phyloP scores from a whole-genome alignment of 1,140 invertebrate species.

The Leptinotarsa lineolata region DNA sequence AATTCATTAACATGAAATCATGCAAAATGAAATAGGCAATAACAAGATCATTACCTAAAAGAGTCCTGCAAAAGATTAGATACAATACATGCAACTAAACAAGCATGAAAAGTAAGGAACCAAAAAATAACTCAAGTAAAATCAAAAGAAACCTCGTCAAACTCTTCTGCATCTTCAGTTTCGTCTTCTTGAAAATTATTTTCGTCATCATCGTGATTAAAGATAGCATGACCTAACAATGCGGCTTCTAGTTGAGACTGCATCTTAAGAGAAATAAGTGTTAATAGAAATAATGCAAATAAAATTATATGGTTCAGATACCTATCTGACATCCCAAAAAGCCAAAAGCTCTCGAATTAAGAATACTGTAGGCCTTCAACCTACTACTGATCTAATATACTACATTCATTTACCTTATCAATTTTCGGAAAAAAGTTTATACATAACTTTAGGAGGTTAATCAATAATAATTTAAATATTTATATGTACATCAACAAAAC shows the following conservation, averaged over 20 bases:
- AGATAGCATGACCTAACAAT: constrained; percentile 53
- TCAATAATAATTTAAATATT: too few species aligned
- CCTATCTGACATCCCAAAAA: constrained; percentile 20
- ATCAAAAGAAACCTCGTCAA: constrained; percentile 60
- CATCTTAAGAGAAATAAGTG: constrained; percentile 48
- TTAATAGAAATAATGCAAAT: constrained; percentile 31
- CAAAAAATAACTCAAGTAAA: constrained; percentile 26
- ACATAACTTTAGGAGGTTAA: too few species aligned
- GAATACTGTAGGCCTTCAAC: not conserved
- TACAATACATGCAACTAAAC: constrained; percentile 16
- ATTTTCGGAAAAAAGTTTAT: too few species aligned
- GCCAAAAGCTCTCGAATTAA: constrained; percentile 28
- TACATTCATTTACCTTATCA: constrained; percentile 1
- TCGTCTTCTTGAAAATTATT: constrained; percentile 63
- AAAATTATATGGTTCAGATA: constrained; percentile 12
- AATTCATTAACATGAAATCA: not conserved
- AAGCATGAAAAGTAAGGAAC: constrained; percentile 12
- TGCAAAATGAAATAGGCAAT: not conserved
- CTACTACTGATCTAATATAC: not conserved
- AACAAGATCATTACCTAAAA: not conserved
- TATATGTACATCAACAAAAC: too few species aligned
- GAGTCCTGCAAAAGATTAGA: not conserved
- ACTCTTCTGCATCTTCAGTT: constrained; percentile 62
- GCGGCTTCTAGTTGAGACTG: constrained; percentile 56
- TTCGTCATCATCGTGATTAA: constrained; percentile 51